Evolutionary conservation across 2,113 vertebrate species (phyloP).

Genomic region (Vidua macroura): DNA sequence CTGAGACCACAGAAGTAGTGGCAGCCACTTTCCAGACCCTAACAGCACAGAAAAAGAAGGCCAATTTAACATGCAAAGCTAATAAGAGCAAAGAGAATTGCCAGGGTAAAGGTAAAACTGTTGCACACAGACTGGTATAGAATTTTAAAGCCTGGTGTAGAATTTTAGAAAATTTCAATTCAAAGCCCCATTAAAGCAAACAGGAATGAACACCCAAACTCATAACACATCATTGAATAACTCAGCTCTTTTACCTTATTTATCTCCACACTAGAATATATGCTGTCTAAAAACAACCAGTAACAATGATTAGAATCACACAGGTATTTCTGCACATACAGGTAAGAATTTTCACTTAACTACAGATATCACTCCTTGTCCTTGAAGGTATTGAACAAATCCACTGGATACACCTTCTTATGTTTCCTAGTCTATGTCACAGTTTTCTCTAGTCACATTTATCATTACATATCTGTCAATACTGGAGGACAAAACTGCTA

Average conservation of each 20-base stretch:
- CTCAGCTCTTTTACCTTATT: neutral
- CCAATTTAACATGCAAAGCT: neutral
- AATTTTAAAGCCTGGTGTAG: neutral
- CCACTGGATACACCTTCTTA: neutral
- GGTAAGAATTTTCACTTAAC: neutral
- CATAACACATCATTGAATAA: neutral
- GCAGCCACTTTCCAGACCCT: neutral
- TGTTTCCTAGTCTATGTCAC: neutral
- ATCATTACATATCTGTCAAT: neutral
- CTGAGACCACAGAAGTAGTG: neutral
- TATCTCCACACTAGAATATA: neutral
- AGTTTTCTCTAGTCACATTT: neutral
- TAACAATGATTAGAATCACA: neutral
- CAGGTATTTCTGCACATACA: neutral
- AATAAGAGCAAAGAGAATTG: neutral
- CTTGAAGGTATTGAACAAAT: neutral
- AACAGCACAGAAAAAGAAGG: neutral
- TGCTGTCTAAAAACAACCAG: neutral
- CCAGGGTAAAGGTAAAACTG: neutral
- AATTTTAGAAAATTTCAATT: neutral
- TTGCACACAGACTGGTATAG: neutral
- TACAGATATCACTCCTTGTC: neutral
- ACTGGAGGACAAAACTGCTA: neutral
- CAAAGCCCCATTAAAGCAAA: neutral
- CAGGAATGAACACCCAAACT: neutral